phyloP scores from a whole-genome alignment of 2,888 invertebrate species.

The Apodemia zela region DNA sequence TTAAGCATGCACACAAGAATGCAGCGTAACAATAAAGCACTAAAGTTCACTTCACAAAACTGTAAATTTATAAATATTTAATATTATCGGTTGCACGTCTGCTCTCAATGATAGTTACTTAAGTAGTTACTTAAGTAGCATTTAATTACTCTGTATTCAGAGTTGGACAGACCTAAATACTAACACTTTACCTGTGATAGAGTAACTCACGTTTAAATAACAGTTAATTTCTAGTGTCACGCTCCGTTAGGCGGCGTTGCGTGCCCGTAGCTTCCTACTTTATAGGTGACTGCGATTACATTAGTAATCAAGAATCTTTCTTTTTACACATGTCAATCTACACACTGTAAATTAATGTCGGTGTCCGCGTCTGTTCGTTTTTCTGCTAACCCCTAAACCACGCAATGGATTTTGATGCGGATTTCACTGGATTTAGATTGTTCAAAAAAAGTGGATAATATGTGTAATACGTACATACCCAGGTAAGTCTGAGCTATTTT shows the following conservation, averaged over 20 bases:
- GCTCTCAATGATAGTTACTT: background rate
- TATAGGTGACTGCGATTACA: conserved; percentile 32
- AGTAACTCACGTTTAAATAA: conserved; percentile 60
- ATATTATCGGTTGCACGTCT: too few species aligned
- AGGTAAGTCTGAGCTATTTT: too few species aligned
- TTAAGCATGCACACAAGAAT: too few species aligned
- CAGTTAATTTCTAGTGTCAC: conserved; percentile 76
- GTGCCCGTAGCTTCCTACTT: conserved; percentile 68
- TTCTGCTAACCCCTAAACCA: background rate
- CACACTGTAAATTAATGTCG: background rate
- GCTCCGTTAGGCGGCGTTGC: conserved; percentile 72
- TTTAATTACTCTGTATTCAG: background rate
- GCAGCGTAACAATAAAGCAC: too few species aligned
- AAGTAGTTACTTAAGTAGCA: too few species aligned
- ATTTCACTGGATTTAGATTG: too few species aligned
- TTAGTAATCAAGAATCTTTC: conserved; percentile 7
- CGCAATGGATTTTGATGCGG: too few species aligned
- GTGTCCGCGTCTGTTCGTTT: background rate
- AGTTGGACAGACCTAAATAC: conserved; percentile 12
- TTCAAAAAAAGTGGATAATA: too few species aligned
- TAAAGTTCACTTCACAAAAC: too few species aligned
- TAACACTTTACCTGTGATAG: conserved; percentile 25
- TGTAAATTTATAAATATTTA: too few species aligned
- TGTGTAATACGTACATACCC: too few species aligned
- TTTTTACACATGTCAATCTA: background rate